phyloP scores from a whole-genome alignment of 1,140 invertebrate genomes.

The Leptonema lineaticorne region DNA sequence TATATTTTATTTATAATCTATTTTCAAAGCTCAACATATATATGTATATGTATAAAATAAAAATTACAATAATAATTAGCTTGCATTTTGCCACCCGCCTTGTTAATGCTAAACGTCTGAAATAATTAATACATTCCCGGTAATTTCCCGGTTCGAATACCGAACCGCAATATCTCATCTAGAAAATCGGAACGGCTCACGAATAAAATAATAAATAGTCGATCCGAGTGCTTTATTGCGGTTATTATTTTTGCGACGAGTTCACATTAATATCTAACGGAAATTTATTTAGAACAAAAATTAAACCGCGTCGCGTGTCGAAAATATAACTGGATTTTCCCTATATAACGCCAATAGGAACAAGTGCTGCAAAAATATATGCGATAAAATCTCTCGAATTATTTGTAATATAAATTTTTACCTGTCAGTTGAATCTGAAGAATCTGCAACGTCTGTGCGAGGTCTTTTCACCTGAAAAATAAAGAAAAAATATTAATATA shows the following conservation, averaged over 20 bases:
- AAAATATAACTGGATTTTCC: neutral
- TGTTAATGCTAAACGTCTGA: no score
- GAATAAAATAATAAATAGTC: neutral
- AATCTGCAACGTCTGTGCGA: slow-evolving; percentile 32
- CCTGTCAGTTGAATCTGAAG: slow-evolving; percentile 28
- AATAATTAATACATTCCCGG: no score
- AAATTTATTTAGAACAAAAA: neutral
- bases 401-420: neutral
- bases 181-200: no score
- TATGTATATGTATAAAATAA: no score
- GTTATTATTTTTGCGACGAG: neutral
- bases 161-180: no score
- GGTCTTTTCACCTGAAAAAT: slow-evolving; percentile 38
- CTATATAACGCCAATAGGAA: neutral
- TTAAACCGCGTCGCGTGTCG: neutral
- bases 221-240: neutral
- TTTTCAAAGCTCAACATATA: no score
- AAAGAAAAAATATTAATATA: slow-evolving; percentile 16
- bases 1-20: no score
- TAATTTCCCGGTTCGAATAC: no score
- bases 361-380: neutral
- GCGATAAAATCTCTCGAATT: neutral
- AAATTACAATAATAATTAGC: no score
- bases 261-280: neutral
- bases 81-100: no score